phyloP scores from a whole-genome alignment of 2,888 invertebrate genomes.

The Parasteatoda lunata region DNA sequence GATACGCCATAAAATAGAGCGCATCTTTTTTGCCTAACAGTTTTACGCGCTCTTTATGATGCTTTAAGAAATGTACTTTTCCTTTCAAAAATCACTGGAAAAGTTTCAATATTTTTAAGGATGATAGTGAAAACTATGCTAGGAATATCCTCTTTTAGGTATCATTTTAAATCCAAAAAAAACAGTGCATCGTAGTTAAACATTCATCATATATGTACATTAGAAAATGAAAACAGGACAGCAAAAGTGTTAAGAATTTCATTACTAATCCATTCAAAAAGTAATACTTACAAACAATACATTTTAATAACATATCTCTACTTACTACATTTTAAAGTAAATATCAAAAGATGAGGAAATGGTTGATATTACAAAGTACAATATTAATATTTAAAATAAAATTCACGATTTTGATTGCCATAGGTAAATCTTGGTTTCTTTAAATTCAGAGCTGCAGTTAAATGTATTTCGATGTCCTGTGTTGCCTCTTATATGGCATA shows the following conservation, averaged over 20 bases:
- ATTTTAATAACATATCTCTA: constrained; percentile 44
- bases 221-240: constrained; percentile 60
- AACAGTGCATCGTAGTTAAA: constrained; percentile 68
- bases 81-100: constrained; percentile 65
- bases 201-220: constrained; percentile 67
- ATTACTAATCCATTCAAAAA: constrained; percentile 37
- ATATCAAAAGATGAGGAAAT: constrained; percentile 50
- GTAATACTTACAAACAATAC: constrained; percentile 38
- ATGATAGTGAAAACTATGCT: constrained; percentile 68
- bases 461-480: constrained; percentile 28
- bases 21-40: constrained; percentile 47
- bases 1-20: constrained; percentile 51
- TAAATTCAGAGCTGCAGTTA: constrained; percentile 48
- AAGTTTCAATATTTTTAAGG: constrained; percentile 60
- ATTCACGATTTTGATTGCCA: constrained; percentile 33
- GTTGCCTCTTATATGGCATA: background rate
- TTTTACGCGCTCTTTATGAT: constrained; percentile 49
- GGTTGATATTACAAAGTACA: constrained; percentile 26
- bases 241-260: constrained; percentile 50
- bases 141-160: constrained; percentile 65
- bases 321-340: constrained; percentile 5
- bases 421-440: constrained; percentile 46
- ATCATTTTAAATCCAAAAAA: constrained; percentile 60
- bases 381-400: constrained; percentile 16
- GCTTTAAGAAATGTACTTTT: constrained; percentile 58